Evolutionary conservation across 1,140 invertebrate genomes (phyloP), one percentile per base, ranked within the genome.

Genomic region (Euschistus heros): DNA sequence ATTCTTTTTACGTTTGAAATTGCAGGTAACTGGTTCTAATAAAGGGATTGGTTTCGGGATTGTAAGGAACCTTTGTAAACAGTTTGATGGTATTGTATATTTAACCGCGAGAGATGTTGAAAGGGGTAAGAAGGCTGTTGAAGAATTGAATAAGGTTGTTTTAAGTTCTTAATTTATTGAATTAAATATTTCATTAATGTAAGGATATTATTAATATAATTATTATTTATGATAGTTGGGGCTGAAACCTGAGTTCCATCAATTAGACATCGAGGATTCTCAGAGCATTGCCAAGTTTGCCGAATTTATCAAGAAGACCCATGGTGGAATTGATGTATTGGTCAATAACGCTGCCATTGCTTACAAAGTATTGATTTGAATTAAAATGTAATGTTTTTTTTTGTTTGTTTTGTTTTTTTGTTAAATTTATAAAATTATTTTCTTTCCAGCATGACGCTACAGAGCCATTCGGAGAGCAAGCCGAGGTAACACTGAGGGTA

Each of bases 331-430:
- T 2, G 89, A 94, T 78, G 70, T 93, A 33, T 74, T 93, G 14
- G 80, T 94, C 0, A 92, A 92, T 72, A 93, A 94, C 79, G 91
- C 90, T 60, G 90, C 83, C 0, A 91, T 92, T 63, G 68, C 68
- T 14, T 72, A 68, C 37, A 67, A 70, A 33, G 59, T 69, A 30
- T 30, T 2, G 7, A 30, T 4, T 30, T 30, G 2, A 30, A 30
- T 30, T 30, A 30, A 30, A 30, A 30, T 30, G 27, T 13, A 47
- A 5, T 47, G 15, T 47, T 47, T 18, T 47, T 14, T 47, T 47
- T 5, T 47, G 15, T 47, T 14, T 5, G 46, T 47, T n/a, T 47
- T 47, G 18, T 5, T 5, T 47, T 3, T n/a, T n/a, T n/a, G n/a
- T 4, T n/a, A 47, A 47, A 3, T n/a, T 2, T 5, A 3, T 5